phyloP scores from a whole-genome alignment of 2,888 invertebrate species.

The Hyposoter dolosus region DNA sequence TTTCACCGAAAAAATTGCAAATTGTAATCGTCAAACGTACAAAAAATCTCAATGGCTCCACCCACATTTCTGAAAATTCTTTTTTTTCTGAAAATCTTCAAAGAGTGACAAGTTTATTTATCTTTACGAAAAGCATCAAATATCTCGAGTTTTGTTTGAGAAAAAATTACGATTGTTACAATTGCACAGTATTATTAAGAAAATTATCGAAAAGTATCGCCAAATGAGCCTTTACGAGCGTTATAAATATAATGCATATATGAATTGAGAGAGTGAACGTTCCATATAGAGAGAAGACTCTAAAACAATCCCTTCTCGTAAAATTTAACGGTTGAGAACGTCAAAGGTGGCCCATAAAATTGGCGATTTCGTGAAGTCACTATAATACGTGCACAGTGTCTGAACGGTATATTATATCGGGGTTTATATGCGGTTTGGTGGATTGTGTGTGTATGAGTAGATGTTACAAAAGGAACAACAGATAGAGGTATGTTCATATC shows the following conservation, averaged over 20 bases:
- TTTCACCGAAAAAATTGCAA: too few relatives aligned
- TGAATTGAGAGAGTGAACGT: conserved; percentile 31
- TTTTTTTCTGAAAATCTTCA: too few relatives aligned
- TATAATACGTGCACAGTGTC: conserved; percentile 65
- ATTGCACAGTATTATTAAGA: neutral
- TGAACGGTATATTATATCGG: conserved; percentile 39
- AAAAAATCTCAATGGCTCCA: too few relatives aligned
- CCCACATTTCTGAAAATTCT: too few relatives aligned
- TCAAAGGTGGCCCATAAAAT: conserved; percentile 84
- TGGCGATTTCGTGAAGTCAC: conserved; percentile 80
- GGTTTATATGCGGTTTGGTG: conserved; percentile 35
- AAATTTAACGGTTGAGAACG: conserved; percentile 83
- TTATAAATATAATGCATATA: conserved; percentile 15
- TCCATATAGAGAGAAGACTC: conserved; percentile 73
- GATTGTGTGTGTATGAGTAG: conserved; percentile 42
- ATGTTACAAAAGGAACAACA: conserved; percentile 52
- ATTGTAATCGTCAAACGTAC: too few relatives aligned
- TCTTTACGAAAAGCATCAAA: neutral
- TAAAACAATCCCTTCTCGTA: conserved; percentile 83
- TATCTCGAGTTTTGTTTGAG: neutral
- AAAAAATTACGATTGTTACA: neutral
- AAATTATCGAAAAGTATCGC: neutral
- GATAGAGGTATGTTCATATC: conserved; percentile 67
- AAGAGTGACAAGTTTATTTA: too few relatives aligned
- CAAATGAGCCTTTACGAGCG: neutral